Conservation (phyloP, 1,140 invertebrate species). For the Berghia stephanieae region DNA sequence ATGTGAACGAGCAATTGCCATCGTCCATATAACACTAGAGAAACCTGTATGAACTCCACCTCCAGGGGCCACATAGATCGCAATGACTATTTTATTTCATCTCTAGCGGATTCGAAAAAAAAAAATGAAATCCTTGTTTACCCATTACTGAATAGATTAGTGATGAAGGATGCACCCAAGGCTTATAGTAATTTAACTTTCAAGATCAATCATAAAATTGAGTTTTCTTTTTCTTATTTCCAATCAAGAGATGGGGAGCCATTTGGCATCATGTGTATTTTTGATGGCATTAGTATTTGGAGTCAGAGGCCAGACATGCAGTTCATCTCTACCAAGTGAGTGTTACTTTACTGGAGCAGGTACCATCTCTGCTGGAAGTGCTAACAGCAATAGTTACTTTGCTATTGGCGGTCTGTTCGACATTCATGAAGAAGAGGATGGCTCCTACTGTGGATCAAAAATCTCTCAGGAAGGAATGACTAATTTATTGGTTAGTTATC, state of each 20-base stretch:
- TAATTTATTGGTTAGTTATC: slow-evolving; percentile 10
- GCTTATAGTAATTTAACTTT: neutral
- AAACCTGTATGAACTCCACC: too few species aligned
- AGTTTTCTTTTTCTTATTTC: neutral
- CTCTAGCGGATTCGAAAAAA: neutral
- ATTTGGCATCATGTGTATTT: neutral
- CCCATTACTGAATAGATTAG: neutral
- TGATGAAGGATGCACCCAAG: neutral
- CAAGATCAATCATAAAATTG: too few species aligned
- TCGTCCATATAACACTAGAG: too few species aligned
- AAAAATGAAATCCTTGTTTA: neutral
- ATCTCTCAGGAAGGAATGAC: slow-evolving; percentile 37
- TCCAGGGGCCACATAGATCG: too few species aligned
- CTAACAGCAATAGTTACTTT: slow-evolving; percentile 37
- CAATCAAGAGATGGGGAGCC: slow-evolving; percentile 13
- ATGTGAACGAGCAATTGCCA: too few species aligned
- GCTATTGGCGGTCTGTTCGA: slow-evolving; percentile 53
- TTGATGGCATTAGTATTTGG: neutral
- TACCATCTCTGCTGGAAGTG: slow-evolving; percentile 13
- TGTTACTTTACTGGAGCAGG: slow-evolving; percentile 27
- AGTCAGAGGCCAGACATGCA: slow-evolving; percentile 6
- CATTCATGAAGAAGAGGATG: slow-evolving; percentile 40
- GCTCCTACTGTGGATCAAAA: slow-evolving; percentile 40
- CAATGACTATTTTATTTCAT: neutral
- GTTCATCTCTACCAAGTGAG: neutral